Evolutionary conservation across 2,113 vertebrate species (phyloP).

Genomic region (Etheostoma spectabile): DNA sequence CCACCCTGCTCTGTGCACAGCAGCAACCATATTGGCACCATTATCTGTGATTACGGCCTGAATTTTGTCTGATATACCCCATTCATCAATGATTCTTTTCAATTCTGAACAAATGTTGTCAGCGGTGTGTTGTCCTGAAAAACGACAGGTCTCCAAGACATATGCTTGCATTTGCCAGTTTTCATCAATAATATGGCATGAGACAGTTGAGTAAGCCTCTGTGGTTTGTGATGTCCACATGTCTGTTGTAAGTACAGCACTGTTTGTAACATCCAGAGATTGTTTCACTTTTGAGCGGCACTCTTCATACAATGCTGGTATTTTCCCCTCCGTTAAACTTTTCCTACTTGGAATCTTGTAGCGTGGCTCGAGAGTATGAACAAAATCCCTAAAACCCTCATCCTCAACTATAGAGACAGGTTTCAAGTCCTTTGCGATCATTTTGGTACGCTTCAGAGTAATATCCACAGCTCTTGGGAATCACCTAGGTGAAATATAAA

Average conservation of each 20-base stretch:
- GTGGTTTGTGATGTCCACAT: slow-evolving; percentile 25
- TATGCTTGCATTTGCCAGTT: background rate
- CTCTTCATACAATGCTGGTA: slow-evolving; percentile 15
- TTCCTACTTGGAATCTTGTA: no score
- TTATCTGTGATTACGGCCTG: slow-evolving; percentile 4
- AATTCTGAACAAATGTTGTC: background rate
- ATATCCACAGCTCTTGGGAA: no score
- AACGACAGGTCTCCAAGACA: slow-evolving; percentile 2
- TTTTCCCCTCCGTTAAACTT: no score
- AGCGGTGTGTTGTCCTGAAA: background rate
- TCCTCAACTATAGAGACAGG: no score
- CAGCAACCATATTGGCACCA: slow-evolving; percentile 11
- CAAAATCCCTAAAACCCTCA: no score
- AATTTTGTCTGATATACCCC: background rate
- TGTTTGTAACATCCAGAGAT: background rate
- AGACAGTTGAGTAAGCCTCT: slow-evolving; percentile 13
- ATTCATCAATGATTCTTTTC: background rate
- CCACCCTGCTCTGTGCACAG: background rate
- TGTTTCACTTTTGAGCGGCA: background rate
- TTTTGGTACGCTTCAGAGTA: no score
- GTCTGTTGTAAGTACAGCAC: background rate
- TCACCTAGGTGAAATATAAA: no score
- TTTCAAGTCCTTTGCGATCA: no score
- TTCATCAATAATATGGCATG: slow-evolving; percentile 6
- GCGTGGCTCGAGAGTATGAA: no score